Evolutionary conservation across 2,113 vertebrate genomes (phyloP), one percentile per base, ranked within the genome.

Genomic region (Triplophysa rosa): DNA sequence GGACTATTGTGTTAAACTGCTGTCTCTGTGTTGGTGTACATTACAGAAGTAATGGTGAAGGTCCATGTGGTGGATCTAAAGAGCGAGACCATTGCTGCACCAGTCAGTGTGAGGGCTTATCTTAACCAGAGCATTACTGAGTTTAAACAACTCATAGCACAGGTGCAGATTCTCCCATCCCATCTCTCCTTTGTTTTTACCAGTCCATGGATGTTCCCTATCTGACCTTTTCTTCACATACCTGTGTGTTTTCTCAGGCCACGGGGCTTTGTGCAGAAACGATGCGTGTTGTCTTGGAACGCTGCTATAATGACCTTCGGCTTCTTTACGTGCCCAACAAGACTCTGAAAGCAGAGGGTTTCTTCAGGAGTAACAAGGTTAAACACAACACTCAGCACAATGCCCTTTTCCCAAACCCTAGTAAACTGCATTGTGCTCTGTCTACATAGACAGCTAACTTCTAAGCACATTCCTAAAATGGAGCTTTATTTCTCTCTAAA

Each of bases 301-400:
- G 98, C 67, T 98, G 97, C 91, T 98, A 98, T 84, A 99, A 98
- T 61, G 98, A 99, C 85, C 91, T 99, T 68, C 94, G 97, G 3
- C 94, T 98, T 58, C 94, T 99, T 29, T 95, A 90, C 0, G 90
- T 97, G 69, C 93, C 96, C 86, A 97, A 92, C 90, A 99, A 99
- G 90, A 98, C 97, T 0, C 89, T 99, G 87, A 99, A 99, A 88
- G 93, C 96, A 0, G 98, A 99, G 86, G 98, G 97, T 2, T 99
- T 99, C 86, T 99, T 99, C 86, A 96, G 98, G 89, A 99, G 97
- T 89, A 99, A 99, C 91, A 99, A 99, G 95, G 98, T 98, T 85
- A 12, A 0, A 49, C 33, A 67, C 86, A 66, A n/a, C 81, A 29
- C 47, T 13, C 14, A 2, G 17, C 69, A 23, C 52, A 6, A 47